Evolutionary conservation across 2,797 vertebrate genomes (phyloP).

Genomic region (Urophycis tenuis): DNA sequence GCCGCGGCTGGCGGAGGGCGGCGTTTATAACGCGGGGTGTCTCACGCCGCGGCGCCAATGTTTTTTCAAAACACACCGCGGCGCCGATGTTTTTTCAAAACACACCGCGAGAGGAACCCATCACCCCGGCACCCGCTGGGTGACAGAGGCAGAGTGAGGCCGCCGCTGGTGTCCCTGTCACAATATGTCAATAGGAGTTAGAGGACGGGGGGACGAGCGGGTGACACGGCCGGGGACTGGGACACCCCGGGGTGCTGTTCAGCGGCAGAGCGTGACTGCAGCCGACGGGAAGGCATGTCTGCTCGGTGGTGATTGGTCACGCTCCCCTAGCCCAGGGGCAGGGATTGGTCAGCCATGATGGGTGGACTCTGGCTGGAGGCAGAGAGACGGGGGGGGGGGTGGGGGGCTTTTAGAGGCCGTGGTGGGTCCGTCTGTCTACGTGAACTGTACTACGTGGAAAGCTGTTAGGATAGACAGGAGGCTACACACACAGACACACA

Average conservation of each 20-base stretch:
- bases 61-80: too few relatives aligned
- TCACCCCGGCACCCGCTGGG: too few relatives aligned
- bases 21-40: too few relatives aligned
- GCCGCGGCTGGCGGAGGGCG: too few relatives aligned
- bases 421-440: background rate
- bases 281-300: conserved; percentile 25
- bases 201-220: conserved; percentile 37
- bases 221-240: conserved; percentile 34
- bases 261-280: conserved; percentile 35
- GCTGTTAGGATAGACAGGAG: background rate
- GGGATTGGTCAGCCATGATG: conserved; percentile 31
- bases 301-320: conserved; percentile 36
- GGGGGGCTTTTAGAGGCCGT: conserved; percentile 3
- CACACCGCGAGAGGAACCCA: too few relatives aligned
- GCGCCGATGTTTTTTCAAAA: too few relatives aligned
- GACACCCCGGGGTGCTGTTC: conserved; percentile 44
- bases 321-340: conserved; percentile 14
- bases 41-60: too few relatives aligned
- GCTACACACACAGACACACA: background rate
- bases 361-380: conserved; percentile 16
- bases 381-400: background rate
- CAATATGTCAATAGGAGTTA: conserved; percentile 66
- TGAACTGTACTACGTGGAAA: background rate
- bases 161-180: conserved; percentile 40
- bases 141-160: background rate